These are phyloP conservation scores for Anthoptus insignis DNA, from an alignment of 2,888 invertebrate species.

Conservation along the genomic window DNA sequence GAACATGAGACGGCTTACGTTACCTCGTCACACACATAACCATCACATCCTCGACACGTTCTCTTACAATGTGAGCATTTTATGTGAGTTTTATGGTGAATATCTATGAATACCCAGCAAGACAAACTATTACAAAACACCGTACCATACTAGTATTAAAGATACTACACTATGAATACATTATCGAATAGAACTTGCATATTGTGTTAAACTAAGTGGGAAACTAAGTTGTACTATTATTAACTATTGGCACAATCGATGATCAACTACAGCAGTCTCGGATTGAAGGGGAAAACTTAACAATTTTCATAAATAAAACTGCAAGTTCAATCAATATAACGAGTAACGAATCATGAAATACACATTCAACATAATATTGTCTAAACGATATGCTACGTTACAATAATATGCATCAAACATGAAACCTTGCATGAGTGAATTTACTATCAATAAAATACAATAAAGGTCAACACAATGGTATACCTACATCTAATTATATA, in stretches of 20 bases:
- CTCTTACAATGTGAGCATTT: background rate
- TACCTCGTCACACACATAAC: conserved; percentile 23
- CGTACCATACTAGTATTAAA: background rate
- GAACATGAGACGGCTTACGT: conserved; percentile 4
- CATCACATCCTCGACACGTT: background rate
- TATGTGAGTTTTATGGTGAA: background rate
- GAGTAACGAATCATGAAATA: conserved; percentile 11
- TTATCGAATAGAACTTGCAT: conserved; percentile 8
- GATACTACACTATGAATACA: background rate
- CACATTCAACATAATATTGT: conserved; percentile 61
- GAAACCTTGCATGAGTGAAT: background rate
- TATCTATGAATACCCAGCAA: background rate
- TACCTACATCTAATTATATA: conserved; percentile 54
- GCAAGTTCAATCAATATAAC: conserved; percentile 18
- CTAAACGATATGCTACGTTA: conserved; percentile 67
- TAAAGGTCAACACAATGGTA: conserved; percentile 55
- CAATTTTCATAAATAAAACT: conserved; percentile 15
- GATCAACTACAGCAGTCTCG: conserved; percentile 18
- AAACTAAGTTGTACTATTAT: conserved; percentile 26
- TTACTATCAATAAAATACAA: conserved; percentile 18
- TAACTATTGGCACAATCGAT: conserved; percentile 34
- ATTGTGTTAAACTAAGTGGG: conserved; percentile 17
- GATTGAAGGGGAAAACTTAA: conserved; percentile 23
- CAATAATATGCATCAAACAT: conserved; percentile 57
- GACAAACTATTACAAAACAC: background rate